A percentile compares a stretch with the other conserved stretches of the same genome.
Conservation (phyloP, 2,888 invertebrate species). For the Zootermopsis nevadensis region DNA sequence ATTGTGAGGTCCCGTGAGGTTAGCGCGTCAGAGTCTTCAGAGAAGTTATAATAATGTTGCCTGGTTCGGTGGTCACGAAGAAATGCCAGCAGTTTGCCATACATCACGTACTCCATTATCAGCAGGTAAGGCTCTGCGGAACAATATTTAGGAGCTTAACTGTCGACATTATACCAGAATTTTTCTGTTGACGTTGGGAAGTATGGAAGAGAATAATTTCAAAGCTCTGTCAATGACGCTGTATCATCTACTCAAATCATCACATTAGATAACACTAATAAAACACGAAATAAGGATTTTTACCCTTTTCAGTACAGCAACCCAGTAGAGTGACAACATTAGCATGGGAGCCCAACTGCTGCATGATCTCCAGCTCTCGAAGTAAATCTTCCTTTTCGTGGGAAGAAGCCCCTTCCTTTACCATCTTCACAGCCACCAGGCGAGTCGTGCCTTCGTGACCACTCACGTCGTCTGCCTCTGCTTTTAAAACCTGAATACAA, state of each 20-base stretch:
- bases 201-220: too few species aligned
- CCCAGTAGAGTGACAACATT: conserved; percentile 86
- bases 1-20: conserved; percentile 80
- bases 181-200: too few species aligned
- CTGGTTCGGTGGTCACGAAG: conserved; percentile 73
- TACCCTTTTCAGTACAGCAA: conserved; percentile 86
- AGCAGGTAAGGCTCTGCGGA: conserved; percentile 83
- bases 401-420: conserved; percentile 81
- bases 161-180: too few species aligned
- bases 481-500: conserved; percentile 82
- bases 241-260: too few species aligned
- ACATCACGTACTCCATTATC: conserved; percentile 88
- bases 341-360: conserved; percentile 83
- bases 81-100: conserved; percentile 82
- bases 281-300: too few species aligned
- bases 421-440: conserved; percentile 87
- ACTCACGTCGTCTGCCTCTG: conserved; percentile 83
- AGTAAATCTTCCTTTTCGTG: conserved; percentile 82
- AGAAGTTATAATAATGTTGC: conserved; percentile 71
- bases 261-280: too few species aligned
- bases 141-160: neutral
- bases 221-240: too few species aligned
- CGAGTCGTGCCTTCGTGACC: conserved; percentile 81
- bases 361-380: conserved; percentile 82
- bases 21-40: conserved; percentile 71